Base-by-base conservation (phyloP, 2,888 invertebrate species). In the Stenchaetothrips biformis region DNA sequence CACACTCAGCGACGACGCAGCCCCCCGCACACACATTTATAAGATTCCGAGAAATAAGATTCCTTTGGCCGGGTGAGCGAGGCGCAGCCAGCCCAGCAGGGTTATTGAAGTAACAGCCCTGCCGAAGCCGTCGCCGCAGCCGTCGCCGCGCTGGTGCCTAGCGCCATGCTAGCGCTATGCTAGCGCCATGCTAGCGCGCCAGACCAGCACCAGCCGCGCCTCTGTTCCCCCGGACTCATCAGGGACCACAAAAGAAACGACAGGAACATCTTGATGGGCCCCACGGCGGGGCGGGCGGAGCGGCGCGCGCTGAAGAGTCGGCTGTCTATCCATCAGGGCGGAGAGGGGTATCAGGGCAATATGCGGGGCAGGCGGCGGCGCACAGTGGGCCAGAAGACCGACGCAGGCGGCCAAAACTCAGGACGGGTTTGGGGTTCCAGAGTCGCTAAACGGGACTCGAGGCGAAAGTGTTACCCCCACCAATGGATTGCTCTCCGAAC, bases 181-280 rank as follows among this genome's bases (percentile, higher is more conserved):
- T 7, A 53, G 53, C 53, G 6, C 13, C 53, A 53, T 2, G 3
- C 9, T 2, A 9, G 53, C 67, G 13, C 16, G n/a, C 53, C 53
- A 9, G 9, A 2, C 16, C 53, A 16, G 13, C 53, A 2, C 53
- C 9, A 9, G 53, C 53, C 13, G 13, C 53, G 9, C 13, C 53
- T 53, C 53, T 16, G 13, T 9, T 16, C 67, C 0, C 67, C 67
- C 25, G 16, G 53, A 53, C 53, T 74, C 67, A 74, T 74, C 67
- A 74, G 67, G 25, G 67, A 74, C 67, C 67, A 74, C 67, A 74
- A 74, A 74, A 74, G 67, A 74, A 67, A 21, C 67, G 67, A 21
- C 21, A 67, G 67, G 25, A 74, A 74, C 67, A 74, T 74, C 67
- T 74, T 74, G 67, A 74, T 74, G 67, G 67, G 21, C 67, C 8